Percentiles rank a stretch among this genome's conserved stretches.
Evolutionary conservation across 2,888 invertebrate genomes (phyloP).

Genomic region (Rhingia rostrata): DNA sequence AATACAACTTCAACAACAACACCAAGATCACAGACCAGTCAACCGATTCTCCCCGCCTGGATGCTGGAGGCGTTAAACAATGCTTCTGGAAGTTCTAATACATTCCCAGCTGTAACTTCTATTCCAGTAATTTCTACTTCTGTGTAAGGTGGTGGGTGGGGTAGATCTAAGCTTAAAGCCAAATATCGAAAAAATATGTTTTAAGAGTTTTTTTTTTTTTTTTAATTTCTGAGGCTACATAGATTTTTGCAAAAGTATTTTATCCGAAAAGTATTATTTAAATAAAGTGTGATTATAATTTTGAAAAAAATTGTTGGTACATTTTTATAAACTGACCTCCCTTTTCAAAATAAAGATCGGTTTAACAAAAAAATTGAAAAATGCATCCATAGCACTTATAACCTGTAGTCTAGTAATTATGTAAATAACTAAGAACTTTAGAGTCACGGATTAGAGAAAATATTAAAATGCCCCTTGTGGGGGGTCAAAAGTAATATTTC

Average conservation of each 20-base stretch:
- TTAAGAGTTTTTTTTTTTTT: not conserved
- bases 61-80: slow-evolving; percentile 17
- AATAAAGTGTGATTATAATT: no score
- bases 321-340: no score
- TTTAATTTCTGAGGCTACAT: not conserved
- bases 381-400: no score
- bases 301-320: no score
- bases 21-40: not conserved
- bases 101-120: not conserved
- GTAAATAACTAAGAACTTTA: no score
- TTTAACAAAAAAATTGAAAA: no score
- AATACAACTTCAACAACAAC: slow-evolving; percentile 6
- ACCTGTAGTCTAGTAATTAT: no score
- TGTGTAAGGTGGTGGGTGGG: slow-evolving; percentile 57
- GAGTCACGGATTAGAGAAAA: no score
- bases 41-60: slow-evolving; percentile 15
- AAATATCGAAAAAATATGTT: slow-evolving; percentile 8
- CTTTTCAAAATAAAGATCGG: no score
- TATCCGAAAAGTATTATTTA: not conserved
- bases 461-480: no score
- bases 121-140: slow-evolving; percentile 18
- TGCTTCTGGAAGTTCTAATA: not conserved
- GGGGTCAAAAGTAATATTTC: no score
- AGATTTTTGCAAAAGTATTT: slow-evolving; percentile 11
- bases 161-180: slow-evolving; percentile 12